Evolutionary conservation across 1,140 invertebrate species (phyloP).

Genomic region (Heliconius hewitsoni): DNA sequence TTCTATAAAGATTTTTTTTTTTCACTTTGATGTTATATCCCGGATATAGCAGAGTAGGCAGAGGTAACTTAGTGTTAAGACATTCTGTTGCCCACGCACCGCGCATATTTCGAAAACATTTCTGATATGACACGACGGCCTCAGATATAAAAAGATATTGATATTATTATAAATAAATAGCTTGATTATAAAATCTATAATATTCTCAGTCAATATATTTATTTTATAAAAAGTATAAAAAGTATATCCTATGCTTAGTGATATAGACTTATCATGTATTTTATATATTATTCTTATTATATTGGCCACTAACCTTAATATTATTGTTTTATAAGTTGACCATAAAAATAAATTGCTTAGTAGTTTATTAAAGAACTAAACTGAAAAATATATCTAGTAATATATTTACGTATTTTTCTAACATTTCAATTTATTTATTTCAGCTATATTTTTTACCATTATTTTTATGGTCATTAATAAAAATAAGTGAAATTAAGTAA

Average conservation of each 20-base stretch:
- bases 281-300: conserved; percentile 42
- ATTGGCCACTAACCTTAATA: conserved; percentile 50
- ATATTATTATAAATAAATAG: conserved; percentile 22
- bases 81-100: no score
- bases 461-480: conserved; percentile 37
- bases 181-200: conserved; percentile 23
- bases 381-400: no score
- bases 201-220: conserved; percentile 54
- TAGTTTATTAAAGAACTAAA: no score
- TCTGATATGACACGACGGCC: no score
- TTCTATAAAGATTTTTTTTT: background rate
- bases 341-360: conserved; percentile 25
- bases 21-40: no score
- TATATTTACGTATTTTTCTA: no score
- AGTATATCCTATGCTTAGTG: conserved; percentile 21
- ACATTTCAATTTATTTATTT: no score
- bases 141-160: background rate
- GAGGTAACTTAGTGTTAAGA: no score
- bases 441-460: background rate
- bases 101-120: no score
- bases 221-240: conserved; percentile 53
- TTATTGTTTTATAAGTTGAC: conserved; percentile 10
- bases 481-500: conserved; percentile 65
- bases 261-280: conserved; percentile 34
- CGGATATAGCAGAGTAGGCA: no score